These are phyloP conservation scores for Listrodromus nycthemerus DNA, from an alignment of 2,888 invertebrate species.

Conservation along the genomic window DNA sequence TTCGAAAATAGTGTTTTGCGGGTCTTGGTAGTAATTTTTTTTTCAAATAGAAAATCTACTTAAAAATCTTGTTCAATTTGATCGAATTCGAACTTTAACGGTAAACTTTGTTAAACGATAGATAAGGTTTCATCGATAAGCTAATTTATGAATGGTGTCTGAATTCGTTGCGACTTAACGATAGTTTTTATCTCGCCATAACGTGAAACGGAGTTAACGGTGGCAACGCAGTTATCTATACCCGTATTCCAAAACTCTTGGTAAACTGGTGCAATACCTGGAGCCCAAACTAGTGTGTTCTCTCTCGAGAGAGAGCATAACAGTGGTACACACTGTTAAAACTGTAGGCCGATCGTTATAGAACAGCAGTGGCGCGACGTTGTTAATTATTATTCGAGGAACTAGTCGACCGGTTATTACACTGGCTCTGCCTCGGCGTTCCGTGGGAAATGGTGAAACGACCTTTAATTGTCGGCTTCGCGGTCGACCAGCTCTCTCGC, in stretches of 20 bases:
- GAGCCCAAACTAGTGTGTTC: not conserved
- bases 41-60: not conserved
- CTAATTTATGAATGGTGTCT: not conserved
- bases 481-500: slow-evolving; percentile 24
- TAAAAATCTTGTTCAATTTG: not conserved
- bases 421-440: slow-evolving; percentile 11
- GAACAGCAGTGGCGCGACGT: slow-evolving; percentile 23
- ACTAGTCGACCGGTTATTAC: slow-evolving; percentile 38
- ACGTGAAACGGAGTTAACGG: slow-evolving; percentile 5
- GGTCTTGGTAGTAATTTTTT: not conserved
- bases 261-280: slow-evolving; percentile 7
- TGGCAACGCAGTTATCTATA: slow-evolving; percentile 6
- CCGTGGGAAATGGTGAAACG: slow-evolving; percentile 34
- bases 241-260: slow-evolving; percentile 14
- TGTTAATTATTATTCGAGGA: slow-evolving; percentile 48
- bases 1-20: not conserved
- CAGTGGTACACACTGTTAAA: slow-evolving; percentile 37
- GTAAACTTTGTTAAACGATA: not conserved
- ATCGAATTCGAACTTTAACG: not conserved
- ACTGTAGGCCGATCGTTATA: slow-evolving; percentile 22
- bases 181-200: slow-evolving; percentile 5
- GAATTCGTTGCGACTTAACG: not conserved
- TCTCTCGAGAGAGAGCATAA: not conserved
- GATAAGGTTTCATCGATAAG: not conserved
- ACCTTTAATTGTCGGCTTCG: slow-evolving; percentile 34